These are phyloP conservation scores for Melieria crassipennis DNA, from an alignment of 2,888 invertebrate genomes.

Conservation along the genomic window DNA sequence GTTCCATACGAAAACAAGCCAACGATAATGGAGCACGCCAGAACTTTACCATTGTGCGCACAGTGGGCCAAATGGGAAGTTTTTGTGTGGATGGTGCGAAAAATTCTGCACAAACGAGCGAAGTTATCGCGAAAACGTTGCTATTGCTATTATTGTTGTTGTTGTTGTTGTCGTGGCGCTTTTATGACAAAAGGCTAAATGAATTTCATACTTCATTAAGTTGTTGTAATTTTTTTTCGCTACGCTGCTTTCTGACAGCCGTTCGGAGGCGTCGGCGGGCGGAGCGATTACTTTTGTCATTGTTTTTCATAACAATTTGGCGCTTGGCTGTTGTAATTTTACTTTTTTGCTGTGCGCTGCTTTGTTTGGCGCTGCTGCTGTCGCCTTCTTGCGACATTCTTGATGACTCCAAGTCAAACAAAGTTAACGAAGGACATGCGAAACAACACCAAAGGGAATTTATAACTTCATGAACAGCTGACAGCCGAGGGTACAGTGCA, in stretches of 20 bases:
- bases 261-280: neutral
- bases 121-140: too few relatives aligned
- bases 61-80: neutral
- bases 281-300: slow-evolving; percentile 28
- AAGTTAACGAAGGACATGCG: slow-evolving; percentile 36
- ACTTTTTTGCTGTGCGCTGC: slow-evolving; percentile 11
- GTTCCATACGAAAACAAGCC: neutral
- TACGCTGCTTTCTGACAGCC: neutral
- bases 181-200: slow-evolving; percentile 27
- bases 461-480: slow-evolving; percentile 34
- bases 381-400: slow-evolving; percentile 1
- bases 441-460: slow-evolving; percentile 42
- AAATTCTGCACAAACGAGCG: too few relatives aligned
- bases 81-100: neutral
- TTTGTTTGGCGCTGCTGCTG: neutral
- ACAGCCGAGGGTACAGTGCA: slow-evolving; percentile 5
- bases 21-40: neutral
- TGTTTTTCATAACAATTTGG: slow-evolving; percentile 10
- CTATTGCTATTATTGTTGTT: neutral
- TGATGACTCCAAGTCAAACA: slow-evolving; percentile 26
- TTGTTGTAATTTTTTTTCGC: slow-evolving; percentile 20
- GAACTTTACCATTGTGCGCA: neutral
- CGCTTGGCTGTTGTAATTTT: neutral
- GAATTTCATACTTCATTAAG: slow-evolving; percentile 35
- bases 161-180: neutral